Conservation (phyloP, 2,113 vertebrate genomes). For the Globicephala melas region DNA sequence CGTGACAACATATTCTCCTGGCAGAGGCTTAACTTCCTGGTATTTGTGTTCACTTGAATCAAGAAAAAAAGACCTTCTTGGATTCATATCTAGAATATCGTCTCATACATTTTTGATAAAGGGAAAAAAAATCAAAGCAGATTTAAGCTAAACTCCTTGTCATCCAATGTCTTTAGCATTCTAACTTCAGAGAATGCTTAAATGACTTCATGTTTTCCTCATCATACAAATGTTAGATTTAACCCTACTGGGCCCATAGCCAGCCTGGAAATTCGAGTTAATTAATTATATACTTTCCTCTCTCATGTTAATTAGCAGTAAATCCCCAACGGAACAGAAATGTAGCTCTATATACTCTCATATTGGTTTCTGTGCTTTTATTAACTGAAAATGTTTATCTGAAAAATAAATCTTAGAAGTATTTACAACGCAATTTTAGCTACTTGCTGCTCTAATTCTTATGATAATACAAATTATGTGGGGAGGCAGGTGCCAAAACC, state of each 20-base stretch:
- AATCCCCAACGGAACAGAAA: constrained; percentile 19
- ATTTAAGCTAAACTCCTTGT: constrained; percentile 60
- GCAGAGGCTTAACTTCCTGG: constrained; percentile 58
- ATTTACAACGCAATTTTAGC: constrained; percentile 33
- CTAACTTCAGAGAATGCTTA: constrained; percentile 80
- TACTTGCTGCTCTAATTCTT: constrained; percentile 14
- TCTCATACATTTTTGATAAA: background rate
- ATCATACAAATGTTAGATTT: constrained; percentile 77
- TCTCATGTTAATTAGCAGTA: constrained; percentile 81
- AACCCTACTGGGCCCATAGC: constrained; percentile 80
- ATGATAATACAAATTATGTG: constrained; percentile 18
- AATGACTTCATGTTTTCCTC: constrained; percentile 85
- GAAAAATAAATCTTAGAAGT: constrained; percentile 35
- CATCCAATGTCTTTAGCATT: constrained; percentile 43
- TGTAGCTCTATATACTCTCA: background rate
- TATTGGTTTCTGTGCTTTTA: constrained; percentile 11
- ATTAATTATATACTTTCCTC: constrained; percentile 88
- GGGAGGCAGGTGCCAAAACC: background rate
- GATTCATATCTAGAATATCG: constrained; percentile 64
- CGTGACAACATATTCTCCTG: constrained; percentile 67
- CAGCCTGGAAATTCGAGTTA: constrained; percentile 87
- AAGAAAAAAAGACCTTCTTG: constrained; percentile 65
- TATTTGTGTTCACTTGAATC: constrained; percentile 72
- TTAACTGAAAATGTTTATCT: constrained; percentile 41
- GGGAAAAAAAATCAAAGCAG: constrained; percentile 24